A percentile compares a stretch with the other conserved stretches of the same genome.
Evolutionary conservation across 2,797 vertebrate genomes (phyloP).

Genomic region (Oreochromis mossambicus): DNA sequence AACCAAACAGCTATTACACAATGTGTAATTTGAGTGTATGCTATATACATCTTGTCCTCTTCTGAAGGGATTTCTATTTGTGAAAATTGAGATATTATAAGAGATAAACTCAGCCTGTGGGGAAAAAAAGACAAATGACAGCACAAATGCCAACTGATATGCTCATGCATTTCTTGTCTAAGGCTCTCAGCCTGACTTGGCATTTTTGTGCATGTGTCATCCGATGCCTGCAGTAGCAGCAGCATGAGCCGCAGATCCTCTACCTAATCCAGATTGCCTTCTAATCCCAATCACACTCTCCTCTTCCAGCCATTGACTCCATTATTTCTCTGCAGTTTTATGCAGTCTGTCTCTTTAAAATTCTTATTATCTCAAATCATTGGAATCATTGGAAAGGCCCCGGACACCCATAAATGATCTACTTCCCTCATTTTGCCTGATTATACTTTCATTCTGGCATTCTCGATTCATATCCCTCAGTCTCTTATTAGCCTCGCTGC

Average conservation of each 20-base stretch:
- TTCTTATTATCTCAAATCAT: neutral
- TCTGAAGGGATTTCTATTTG: constrained; percentile 21
- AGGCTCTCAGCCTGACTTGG: constrained; percentile 28
- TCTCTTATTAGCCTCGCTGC: neutral
- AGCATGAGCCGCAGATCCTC: constrained; percentile 24
- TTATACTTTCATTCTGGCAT: neutral
- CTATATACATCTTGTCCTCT: neutral
- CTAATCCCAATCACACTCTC: constrained; percentile 42
- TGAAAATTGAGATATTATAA: constrained; percentile 22
- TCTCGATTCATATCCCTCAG: neutral
- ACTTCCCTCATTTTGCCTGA: neutral
- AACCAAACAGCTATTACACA: constrained; percentile 37
- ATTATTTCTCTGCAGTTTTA: constrained; percentile 8
- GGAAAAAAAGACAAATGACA: neutral
- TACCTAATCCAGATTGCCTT: constrained; percentile 52
- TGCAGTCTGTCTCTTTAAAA: neutral
- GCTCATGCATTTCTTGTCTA: neutral
- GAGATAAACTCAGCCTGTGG: neutral
- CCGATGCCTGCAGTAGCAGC: constrained; percentile 17
- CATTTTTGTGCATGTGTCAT: constrained; percentile 42
- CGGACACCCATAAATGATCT: neutral
- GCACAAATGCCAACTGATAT: neutral
- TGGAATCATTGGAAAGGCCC: neutral
- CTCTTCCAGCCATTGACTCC: constrained; percentile 30
- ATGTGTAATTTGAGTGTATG: constrained; percentile 7